Base-by-base conservation (phyloP, 2,797 vertebrate genomes). In the Pantherophis vulpinus region DNA sequence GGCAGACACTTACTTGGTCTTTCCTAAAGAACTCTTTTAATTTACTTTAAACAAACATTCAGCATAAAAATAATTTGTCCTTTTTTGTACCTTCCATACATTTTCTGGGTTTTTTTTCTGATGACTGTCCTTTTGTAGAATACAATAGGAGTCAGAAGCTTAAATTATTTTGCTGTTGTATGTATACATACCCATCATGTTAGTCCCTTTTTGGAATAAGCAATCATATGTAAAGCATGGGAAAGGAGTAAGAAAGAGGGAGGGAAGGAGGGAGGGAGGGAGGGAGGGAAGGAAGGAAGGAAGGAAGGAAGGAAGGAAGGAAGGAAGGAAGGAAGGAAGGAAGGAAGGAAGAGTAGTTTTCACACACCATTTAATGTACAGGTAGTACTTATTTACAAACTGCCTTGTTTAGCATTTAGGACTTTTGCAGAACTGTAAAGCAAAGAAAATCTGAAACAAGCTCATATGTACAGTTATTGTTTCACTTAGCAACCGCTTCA, bases 21-120 rank as follows among this genome's bases (percentile, higher is more conserved):
- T 94, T 94, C 92, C 86, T 91, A 96, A 96, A 93, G 20, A 89
- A 89, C 92, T n/a, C 66, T 92, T 94, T 94, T 93, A 86, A 95
- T 95, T 93, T 96, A 91, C 60, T 93, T 95, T 91, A 94, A 95
- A 95, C 59, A 55, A 74, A 87, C 54, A 55, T 25, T 23, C 54
- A 92, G 89, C 37, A 74, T 93, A 58, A 86, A 94, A 95, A 92
- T 66, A 23, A 47, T 1, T 12, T 25, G 56, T 74, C 1, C 61
- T 92, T 88, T 58, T 74, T n/a, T 56, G 51, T 1, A 87, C 86
- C 86, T 87, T 91, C 92, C 54, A 27, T 58, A 11, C 91, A 25
- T 93, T 91, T 12, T 58, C 18, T 27, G 13, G 5, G 4, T 63
- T 54, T 89, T 91, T 54, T 27, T 94, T 37, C 37, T 12, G 12